Percentiles rank a stretch among this genome's conserved stretches.
phyloP scores from a whole-genome alignment of 2,113 vertebrate species.

The Synchiropus splendidus region DNA sequence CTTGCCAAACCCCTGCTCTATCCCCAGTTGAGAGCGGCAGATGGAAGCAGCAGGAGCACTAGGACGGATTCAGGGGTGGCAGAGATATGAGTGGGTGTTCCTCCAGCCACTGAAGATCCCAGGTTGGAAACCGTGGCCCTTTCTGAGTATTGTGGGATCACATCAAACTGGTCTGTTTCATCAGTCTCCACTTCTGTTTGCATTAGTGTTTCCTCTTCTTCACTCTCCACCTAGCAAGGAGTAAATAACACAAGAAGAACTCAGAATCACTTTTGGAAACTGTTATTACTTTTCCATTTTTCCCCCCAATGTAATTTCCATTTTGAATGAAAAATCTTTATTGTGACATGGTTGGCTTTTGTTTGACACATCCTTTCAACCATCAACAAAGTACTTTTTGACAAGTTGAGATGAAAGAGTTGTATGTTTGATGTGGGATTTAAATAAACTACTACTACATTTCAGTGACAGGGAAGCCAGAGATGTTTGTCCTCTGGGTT shows the following conservation, averaged over 20 bases:
- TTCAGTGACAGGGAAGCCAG: not conserved
- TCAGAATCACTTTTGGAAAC: not conserved
- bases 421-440: no score
- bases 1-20: constrained; percentile 7
- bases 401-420: no score
- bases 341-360: no score
- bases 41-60: constrained; percentile 38
- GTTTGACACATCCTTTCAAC: no score
- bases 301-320: no score
- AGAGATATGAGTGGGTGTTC: not conserved
- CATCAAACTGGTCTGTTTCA: constrained; percentile 40
- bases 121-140: constrained; percentile 53
- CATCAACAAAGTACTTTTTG: no score
- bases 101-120: constrained; percentile 37
- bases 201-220: constrained; percentile 40
- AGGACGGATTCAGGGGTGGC: constrained; percentile 18
- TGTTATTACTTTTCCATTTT: no score
- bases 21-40: constrained; percentile 36
- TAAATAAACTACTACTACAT: no score
- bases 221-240: constrained; percentile 39
- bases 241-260: not conserved
- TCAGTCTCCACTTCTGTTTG: constrained; percentile 13
- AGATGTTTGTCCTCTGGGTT: constrained; percentile 24
- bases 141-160: constrained; percentile 56
- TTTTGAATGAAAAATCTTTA: no score